phyloP scores from a whole-genome alignment of 2,888 invertebrate species.

The Dolomedes plantarius region DNA sequence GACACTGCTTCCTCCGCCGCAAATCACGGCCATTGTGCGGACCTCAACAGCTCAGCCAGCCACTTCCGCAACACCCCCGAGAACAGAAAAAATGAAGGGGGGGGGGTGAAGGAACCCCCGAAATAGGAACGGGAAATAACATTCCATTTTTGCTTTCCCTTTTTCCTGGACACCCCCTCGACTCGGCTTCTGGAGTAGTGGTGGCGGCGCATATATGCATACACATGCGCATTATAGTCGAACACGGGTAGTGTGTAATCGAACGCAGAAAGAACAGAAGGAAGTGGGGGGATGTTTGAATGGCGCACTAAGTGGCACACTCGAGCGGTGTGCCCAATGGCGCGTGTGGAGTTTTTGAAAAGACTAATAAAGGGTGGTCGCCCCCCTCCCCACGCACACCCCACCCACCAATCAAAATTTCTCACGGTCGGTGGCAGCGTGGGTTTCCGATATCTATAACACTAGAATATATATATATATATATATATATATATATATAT shows the following conservation, averaged over 20 bases:
- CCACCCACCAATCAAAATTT: no score
- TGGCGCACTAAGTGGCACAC: no score
- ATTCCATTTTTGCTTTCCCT: slow-evolving; percentile 23
- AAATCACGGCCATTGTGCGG: slow-evolving; percentile 17
- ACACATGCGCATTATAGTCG: no score
- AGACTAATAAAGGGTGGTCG: slow-evolving; percentile 62
- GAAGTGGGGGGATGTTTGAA: no score
- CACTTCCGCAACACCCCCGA: background rate
- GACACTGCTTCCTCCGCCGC: slow-evolving; percentile 10
- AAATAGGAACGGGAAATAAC: slow-evolving; percentile 29
- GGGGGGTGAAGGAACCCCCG: no score
- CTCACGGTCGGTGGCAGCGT: slow-evolving; percentile 47
- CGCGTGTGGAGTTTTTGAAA: slow-evolving; percentile 58
- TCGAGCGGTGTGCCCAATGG: slow-evolving; percentile 61
- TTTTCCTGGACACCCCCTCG: background rate
- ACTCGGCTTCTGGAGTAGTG: background rate
- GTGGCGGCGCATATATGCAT: no score
- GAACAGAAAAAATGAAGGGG: no score
- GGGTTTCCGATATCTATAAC: slow-evolving; percentile 47
- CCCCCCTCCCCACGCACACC: no score
- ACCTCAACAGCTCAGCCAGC: slow-evolving; percentile 29
- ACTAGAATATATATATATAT: no score
- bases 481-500: no score
- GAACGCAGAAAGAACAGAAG: no score
- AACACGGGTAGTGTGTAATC: no score